Base-by-base conservation (phyloP, 2,113 vertebrate genomes). In the Cygnus buccinator region DNA sequence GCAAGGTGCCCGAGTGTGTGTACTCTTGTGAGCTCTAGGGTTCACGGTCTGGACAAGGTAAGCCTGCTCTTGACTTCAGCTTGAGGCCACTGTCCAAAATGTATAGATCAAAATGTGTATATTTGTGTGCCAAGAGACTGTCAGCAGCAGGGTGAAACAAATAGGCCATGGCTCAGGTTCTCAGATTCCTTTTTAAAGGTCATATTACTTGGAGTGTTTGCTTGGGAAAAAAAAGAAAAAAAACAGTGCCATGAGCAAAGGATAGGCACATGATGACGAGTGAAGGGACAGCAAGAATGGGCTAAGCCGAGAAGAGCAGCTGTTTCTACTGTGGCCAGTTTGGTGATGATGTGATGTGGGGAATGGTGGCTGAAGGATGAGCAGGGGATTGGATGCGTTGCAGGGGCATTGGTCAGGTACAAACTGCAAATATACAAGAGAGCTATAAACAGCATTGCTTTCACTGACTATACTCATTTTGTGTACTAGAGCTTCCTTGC, bases 141-240 rank as follows among this genome's bases (percentile, higher is more conserved):
- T 55, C 41, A 29, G 37, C 54, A 35, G 18, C 13, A 39, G 31
- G 12, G 10, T 62, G 39, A n/a, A 89, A 33, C 37, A 35, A 37
- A 74, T 13, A 67, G 20, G 29, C 66, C 43, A 10, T 11, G 19
- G 29, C 41, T 92, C 29, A 39, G 19, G 2, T 63, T 85, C 62
- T 68, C 23, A 44, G 26, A 12, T 21, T 77, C 54, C 41, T 83
- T 76, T 73, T 76, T 20, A 50, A 63, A 68, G 11, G 13, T 73
- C 54, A 63, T 11, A 3, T 63, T 59, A 44, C 37, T 59, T 58
- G 29, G 17, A 63, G 9, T 50, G 58, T 89, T 86, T 80, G 26
- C 39, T 81, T 94, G 63, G 46, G 39, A 62, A 0, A 4, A 11
- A 3, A 18, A 43, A 31, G 0, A 4, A 17, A 2, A 14, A 25